Percentiles rank a stretch among this genome's conserved stretches.
Conservation (phyloP, 2,113 vertebrate genomes). For the Pyrgilauda ruficollis region DNA sequence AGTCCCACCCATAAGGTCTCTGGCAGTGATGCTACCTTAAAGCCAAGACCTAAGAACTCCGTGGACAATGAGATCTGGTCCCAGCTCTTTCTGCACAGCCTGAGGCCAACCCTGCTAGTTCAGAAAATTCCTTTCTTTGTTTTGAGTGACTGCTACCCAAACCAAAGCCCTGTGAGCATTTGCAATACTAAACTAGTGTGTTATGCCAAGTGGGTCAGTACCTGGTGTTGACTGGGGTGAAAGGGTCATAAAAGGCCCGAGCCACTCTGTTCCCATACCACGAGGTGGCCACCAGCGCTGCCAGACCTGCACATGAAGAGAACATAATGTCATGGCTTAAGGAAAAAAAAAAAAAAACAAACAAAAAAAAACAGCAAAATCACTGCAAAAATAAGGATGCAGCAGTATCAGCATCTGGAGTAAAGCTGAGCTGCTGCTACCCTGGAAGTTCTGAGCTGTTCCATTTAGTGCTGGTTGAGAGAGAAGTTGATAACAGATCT, state of each 20-base stretch:
- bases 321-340: not conserved
- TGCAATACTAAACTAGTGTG: not conserved
- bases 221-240: slow-evolving; percentile 89
- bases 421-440: not conserved
- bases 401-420: not conserved
- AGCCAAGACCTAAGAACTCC: not conserved
- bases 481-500: not conserved
- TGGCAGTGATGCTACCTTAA: not conserved
- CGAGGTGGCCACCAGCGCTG: slow-evolving; percentile 81
- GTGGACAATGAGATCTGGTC: not conserved
- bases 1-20: not conserved
- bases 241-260: slow-evolving; percentile 85
- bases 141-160: not conserved
- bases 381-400: not conserved
- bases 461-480: not conserved
- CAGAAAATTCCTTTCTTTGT: not conserved
- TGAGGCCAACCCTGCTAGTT: not conserved
- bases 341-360: not conserved
- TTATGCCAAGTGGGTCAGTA: slow-evolving; percentile 55
- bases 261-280: slow-evolving; percentile 85
- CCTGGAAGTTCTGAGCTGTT: not conserved
- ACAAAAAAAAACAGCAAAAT: not conserved
- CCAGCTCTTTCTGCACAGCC: not conserved
- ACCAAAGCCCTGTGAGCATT: not conserved
- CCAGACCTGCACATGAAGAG: slow-evolving; percentile 72